Conservation (phyloP, 2,113 vertebrate genomes). For the Eulemur rufifrons region DNA sequence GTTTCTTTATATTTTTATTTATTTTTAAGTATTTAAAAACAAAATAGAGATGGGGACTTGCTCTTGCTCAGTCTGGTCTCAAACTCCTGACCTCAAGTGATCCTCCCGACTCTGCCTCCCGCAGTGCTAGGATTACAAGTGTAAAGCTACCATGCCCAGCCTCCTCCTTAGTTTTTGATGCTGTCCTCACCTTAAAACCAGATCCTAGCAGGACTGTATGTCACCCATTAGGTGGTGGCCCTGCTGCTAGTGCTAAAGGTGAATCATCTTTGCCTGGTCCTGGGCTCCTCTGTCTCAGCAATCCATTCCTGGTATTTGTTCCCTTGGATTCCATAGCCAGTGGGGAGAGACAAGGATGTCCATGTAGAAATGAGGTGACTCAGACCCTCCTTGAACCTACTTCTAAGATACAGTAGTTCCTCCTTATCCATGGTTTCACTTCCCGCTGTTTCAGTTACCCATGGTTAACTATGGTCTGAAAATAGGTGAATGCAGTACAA, state of each 20-base stretch:
- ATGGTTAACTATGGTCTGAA: background rate
- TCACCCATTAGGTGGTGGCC: background rate
- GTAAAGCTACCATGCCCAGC: too few relatives aligned
- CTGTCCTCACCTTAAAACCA: slow-evolving; percentile 12
- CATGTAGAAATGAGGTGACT: background rate
- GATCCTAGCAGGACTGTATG: background rate
- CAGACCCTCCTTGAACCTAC: background rate
- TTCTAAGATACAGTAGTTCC: background rate
- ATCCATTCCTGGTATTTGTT: background rate
- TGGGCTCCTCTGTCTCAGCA: background rate
- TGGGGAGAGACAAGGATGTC: background rate
- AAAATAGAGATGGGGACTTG: too few relatives aligned
- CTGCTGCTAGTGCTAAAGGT: background rate
- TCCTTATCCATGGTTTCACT: background rate
- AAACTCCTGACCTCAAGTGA: too few relatives aligned
- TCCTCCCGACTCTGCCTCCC: too few relatives aligned
- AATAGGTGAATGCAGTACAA: background rate
- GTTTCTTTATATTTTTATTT: background rate
- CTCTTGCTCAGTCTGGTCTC: too few relatives aligned
- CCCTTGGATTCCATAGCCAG: background rate
- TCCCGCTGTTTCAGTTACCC: background rate
- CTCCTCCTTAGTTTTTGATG: background rate
- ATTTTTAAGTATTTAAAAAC: too few relatives aligned
- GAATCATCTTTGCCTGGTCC: background rate
- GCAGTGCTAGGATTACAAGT: too few relatives aligned